These are phyloP conservation scores for Malacoraja senta DNA, from an alignment of 2,797 vertebrate species.

Conservation along the genomic window DNA sequence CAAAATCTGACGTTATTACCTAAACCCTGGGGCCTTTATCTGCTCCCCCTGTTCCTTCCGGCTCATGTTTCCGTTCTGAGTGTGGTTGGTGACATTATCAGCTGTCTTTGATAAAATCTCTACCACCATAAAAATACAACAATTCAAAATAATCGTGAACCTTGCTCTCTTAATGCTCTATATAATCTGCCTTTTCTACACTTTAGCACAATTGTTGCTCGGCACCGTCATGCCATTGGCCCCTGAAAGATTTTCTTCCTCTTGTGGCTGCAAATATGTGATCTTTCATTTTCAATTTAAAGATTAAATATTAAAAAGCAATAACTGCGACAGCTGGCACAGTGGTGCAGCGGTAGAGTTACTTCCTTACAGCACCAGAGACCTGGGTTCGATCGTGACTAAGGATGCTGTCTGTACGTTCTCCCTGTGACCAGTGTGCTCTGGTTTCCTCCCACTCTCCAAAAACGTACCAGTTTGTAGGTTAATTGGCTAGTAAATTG, in stretches of 20 bases:
- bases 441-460: too few species aligned
- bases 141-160: background rate
- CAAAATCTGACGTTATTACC: background rate
- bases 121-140: background rate
- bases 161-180: background rate
- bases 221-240: background rate
- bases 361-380: too few species aligned
- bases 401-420: too few species aligned
- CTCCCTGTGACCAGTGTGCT: too few species aligned
- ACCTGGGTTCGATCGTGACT: too few species aligned
- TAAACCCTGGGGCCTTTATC: background rate
- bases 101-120: background rate
- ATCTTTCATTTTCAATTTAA: background rate
- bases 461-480: too few species aligned
- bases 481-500: too few species aligned
- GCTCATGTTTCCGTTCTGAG: background rate
- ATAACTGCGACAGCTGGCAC: too few species aligned
- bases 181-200: background rate
- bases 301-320: too few species aligned
- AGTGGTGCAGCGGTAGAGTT: too few species aligned
- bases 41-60: background rate
- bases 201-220: background rate
- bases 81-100: background rate
- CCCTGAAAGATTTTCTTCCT: background rate
- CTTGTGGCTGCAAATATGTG: background rate